These are phyloP conservation scores for Hormaphis cornu DNA, from an alignment of 1,140 invertebrate genomes.

Conservation along the genomic window DNA sequence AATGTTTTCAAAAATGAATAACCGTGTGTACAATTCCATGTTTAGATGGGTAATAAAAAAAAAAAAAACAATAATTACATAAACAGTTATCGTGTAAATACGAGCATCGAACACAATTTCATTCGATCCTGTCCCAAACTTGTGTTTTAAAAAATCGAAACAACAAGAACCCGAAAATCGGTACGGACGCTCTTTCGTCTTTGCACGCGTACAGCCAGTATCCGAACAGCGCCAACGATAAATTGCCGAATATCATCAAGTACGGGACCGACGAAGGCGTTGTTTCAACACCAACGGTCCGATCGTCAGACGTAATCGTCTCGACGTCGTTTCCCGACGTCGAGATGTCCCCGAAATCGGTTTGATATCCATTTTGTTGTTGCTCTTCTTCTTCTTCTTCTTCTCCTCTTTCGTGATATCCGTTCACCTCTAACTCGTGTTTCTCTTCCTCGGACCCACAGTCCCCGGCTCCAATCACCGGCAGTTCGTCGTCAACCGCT, in stretches of 20 bases:
- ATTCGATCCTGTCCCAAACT: conserved; percentile 14
- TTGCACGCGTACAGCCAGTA: conserved; percentile 69
- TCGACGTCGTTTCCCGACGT: neutral
- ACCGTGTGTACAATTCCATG: no score
- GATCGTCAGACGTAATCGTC: neutral
- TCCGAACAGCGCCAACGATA: conserved; percentile 47
- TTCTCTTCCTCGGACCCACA: conserved; percentile 44
- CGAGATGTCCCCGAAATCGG: neutral
- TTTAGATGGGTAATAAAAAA: no score
- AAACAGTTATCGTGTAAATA: no score
- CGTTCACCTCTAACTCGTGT: conserved; percentile 37
- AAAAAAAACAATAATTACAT: no score
- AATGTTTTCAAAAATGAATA: no score
- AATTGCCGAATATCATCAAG: neutral
- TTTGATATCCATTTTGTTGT: no score
- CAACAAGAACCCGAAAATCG: conserved; percentile 61
- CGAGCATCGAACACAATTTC: neutral
- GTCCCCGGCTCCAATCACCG: neutral
- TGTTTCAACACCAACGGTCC: neutral
- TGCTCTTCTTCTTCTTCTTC: neutral
- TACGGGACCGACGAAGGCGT: neutral
- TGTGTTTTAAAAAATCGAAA: conserved; percentile 46
- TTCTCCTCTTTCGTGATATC: neutral
- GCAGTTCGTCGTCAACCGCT: conserved; percentile 44
- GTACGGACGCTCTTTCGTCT: conserved; percentile 63